Evolutionary conservation across 1,140 invertebrate genomes (phyloP).

Genomic region (Sarcophaga bullata): DNA sequence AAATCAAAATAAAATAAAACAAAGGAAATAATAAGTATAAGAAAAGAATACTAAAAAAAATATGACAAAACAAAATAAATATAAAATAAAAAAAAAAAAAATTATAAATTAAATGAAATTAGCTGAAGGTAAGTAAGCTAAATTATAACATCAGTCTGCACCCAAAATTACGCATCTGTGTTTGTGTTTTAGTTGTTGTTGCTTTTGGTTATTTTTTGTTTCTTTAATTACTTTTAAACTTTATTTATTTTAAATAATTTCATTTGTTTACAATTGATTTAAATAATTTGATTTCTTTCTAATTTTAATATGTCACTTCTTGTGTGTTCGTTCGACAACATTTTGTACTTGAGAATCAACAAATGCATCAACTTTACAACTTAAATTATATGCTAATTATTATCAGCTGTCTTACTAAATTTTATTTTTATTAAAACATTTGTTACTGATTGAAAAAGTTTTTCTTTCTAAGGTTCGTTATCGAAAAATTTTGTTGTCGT

Average conservation of each 20-base stretch:
- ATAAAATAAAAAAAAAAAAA: neutral
- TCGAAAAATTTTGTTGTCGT: no score
- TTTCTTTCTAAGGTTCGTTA: no score
- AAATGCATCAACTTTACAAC: no score
- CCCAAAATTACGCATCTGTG: conserved; percentile 13
- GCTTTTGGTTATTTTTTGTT: neutral
- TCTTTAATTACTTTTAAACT: neutral
- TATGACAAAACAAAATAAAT: neutral
- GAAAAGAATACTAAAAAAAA: neutral
- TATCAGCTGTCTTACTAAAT: no score
- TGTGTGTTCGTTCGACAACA: neutral
- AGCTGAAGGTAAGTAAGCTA: conserved; percentile 26
- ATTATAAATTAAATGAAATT: neutral
- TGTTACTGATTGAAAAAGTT: no score
- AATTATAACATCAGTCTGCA: neutral
- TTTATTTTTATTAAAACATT: no score
- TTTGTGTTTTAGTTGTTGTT: neutral
- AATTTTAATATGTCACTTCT: neutral
- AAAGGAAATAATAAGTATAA: neutral
- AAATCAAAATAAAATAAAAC: neutral
- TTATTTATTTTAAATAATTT: neutral
- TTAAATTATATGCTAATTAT: no score
- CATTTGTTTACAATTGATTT: neutral
- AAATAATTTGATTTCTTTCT: no score
- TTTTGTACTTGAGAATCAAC: neutral